Base-by-base conservation (phyloP, 2,113 vertebrate species). In the Rhinolophus ferrumequinum region DNA sequence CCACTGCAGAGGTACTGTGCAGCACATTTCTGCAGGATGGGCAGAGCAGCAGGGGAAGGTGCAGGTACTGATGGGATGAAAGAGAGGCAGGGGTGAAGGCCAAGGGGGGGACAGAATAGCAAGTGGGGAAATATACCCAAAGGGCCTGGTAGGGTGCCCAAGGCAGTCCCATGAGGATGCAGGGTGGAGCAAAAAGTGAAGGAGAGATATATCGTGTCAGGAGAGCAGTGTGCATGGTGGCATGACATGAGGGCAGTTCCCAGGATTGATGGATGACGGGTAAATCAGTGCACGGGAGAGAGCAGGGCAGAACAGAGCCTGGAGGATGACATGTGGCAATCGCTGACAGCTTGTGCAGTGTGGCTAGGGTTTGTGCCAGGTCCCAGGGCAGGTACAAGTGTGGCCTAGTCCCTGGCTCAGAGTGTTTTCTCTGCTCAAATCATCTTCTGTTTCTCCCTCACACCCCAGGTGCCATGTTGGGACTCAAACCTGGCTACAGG, bases 31-130 rank as follows among this genome's bases (percentile, higher is more conserved):
- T 50, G 47, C 47, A 50, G 47, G 47, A 50, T 50, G 24, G 70
- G 35, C 2, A 3, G n/a, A 3, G n/a, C 5, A 30, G 4, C 3
- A 14, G 52, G 12, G 38, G 28, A 12, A 1, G 3, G 44, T 0
- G 5, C 14, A 58, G 76, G 58, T 28, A 50, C 21, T 1, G 16
- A 10, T 26, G 35, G 9, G 56, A 19, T 9, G 30, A 50, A 10
- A 50, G 47, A n/a, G 87, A 81, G 52, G 79, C 26, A 6, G n/a
- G 52, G 54, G 44, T 14, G 18, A 14, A 12, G 47, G 47, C 44
- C 35, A 50, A 2, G 12, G 15, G 15, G 2, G 47, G 5, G 64
- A 7, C 58, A 19, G 33, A 13, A 35, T 1, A 44, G 79, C 70
- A 41, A 11, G 72, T 47, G 44, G 22, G 28, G 35, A 38, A 50